Base-by-base conservation (phyloP, 2,888 invertebrate species). In the Torymus texanus region DNA sequence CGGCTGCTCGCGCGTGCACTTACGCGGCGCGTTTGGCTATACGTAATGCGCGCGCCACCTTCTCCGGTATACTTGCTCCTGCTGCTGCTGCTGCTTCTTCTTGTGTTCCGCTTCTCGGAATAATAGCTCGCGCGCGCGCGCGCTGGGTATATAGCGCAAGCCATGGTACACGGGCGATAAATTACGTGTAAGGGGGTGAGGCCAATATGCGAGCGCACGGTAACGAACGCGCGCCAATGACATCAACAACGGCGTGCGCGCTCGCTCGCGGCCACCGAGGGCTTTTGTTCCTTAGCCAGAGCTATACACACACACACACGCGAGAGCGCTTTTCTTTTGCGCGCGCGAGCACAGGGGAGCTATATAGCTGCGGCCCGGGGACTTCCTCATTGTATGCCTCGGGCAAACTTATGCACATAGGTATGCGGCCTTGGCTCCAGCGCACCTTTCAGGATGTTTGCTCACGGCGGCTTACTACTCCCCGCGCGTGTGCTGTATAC, bases 341-440 rank as follows among this genome's bases (percentile, higher is more conserved):
- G n/a, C 41, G n/a, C 41, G 59, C 53, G 50, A 41, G 56, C 8
- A 21, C 5, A 11, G 11, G 61, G 11, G 29, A 41, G 21, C 5
- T n/a, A 63, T 24, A 62, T 29, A 63, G 21, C n/a, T 14, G n/a
- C 41, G 41, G 50, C 55, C 10, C 63, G 14, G 63, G 71, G 51
- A 59, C 77, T 71, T 71, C 65, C 71, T 71, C 77, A 51, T 71
- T 58, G 71, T 66, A 29, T 58, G 76, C 63, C 29, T 8, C 62
- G 61, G 50, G 67, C 18, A 61, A 75, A 55, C 68, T 53, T 21
- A 55, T 61, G 18, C 14, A 14, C 63, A 21, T 53, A 61, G 24
- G 56, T 74, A 75, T 78, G 80, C 80, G 82, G 82, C 82, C 75
- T 82, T 75, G 66, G 41, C 63, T 56, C 29, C 8, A 29, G 16